Base-by-base conservation (phyloP, 2,113 vertebrate genomes). In the Chitala chitala region DNA sequence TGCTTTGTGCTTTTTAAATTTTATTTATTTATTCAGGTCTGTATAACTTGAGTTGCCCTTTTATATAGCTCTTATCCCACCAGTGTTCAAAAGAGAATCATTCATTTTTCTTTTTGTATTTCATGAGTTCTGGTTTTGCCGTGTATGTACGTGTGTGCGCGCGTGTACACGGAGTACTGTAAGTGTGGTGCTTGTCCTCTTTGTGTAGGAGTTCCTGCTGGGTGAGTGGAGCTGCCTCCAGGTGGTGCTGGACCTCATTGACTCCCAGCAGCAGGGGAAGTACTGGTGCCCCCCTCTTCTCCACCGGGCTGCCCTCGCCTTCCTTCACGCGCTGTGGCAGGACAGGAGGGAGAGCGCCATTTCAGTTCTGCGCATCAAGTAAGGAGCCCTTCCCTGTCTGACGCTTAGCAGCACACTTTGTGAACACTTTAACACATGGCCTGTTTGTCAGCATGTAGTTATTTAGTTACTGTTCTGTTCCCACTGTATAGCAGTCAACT, bases 271-370 rank as follows among this genome's bases (percentile, higher is more conserved):
- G 54, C 93, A 94, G 81, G 94, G 94, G 36, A 89, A 92, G 33
- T 96, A 96, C 44, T 99, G 95, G 95, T 98, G 95, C 74, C 94
- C 94, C 0, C 95, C 97, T 0, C 88, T 96, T 29, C 85, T 99
- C 55, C 96, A 98, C 76, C 91, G 94, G 0, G 94, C 96, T 0
- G 95, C 95, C 42, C 87, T 98, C 1, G 93, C 94, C 76, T 99
- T 99, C 84, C 91, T 99, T 31, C 94, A 99, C 0, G 96, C 97
- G 0, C 89, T 99, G 74, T 99, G 97, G 97, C 95, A 98, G 87
- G 96, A 99, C 82, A 94, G 96, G 0, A 84, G 96, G 0, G 95
- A 99, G 5, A 98, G 96, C 0, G 97, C 96, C 79, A 97, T 98
- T 88, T 91, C 96, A 0, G 95, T 98, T 9, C 89, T 99, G 44